phyloP scores from a whole-genome alignment of 2,888 invertebrate species.

The Horisme vitalbata region DNA sequence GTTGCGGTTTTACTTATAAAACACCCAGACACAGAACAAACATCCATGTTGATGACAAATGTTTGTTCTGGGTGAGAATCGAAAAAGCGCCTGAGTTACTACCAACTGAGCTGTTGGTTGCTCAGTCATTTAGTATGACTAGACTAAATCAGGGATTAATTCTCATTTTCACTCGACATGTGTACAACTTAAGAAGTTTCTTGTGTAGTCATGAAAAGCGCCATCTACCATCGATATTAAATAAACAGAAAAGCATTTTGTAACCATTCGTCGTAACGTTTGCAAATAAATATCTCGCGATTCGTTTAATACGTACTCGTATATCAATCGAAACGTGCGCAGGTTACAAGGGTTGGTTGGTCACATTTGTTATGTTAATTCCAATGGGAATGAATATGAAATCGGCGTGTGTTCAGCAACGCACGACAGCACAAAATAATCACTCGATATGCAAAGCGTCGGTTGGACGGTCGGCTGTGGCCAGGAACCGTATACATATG shows the following conservation, averaged over 20 bases:
- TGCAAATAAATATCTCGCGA: slow-evolving; percentile 18
- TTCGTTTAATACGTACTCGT: slow-evolving; percentile 20
- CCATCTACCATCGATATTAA: too few species aligned
- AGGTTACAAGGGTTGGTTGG: slow-evolving; percentile 26
- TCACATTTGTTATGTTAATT: slow-evolving; percentile 50
- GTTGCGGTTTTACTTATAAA: too few species aligned
- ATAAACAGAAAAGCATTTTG: neutral
- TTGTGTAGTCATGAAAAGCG: too few species aligned
- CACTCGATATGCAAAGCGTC: slow-evolving; percentile 62
- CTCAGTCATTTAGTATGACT: too few species aligned
- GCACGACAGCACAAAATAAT: slow-evolving; percentile 62
- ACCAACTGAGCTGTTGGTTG: too few species aligned
- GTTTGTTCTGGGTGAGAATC: too few species aligned
- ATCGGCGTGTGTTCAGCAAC: slow-evolving; percentile 45
- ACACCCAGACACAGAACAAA: too few species aligned
- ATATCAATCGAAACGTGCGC: slow-evolving; percentile 30
- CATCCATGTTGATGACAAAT: too few species aligned
- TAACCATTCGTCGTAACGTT: slow-evolving; percentile 1
- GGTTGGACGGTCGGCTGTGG: slow-evolving; percentile 33
- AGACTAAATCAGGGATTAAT: too few species aligned
- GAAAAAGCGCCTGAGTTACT: too few species aligned
- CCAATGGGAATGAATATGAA: slow-evolving; percentile 59
- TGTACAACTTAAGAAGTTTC: too few species aligned
- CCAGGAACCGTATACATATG: neutral
- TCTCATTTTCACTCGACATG: too few species aligned